Evolutionary conservation across 2,113 vertebrate genomes (phyloP), one percentile per base, ranked within the genome.

Genomic region (Bubo blakistoni): DNA sequence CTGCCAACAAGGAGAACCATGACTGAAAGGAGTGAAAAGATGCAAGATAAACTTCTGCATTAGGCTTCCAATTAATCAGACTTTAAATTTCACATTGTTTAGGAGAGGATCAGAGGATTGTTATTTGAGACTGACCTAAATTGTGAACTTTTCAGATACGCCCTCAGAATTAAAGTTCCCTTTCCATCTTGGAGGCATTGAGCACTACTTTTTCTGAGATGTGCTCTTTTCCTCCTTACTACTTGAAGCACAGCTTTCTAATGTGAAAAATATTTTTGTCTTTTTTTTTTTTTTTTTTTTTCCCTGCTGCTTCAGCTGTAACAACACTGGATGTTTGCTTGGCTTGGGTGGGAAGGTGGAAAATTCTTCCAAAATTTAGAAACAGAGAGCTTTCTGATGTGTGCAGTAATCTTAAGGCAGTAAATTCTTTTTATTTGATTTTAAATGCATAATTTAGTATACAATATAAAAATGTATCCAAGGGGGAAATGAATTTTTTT

Each of bases 361-460:
- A 96, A 93, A 94, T 93, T 95, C 59, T 91, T 95, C 86, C 63
- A 91, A 96, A 97, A 95, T 95, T 92, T 90, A 95, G 94, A 86
- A 96, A 95, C 80, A 96, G 88, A 96, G 93, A 80, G 34, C 79
- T 95, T 94, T 93, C 89, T 96, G 94, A 97, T 94, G 93, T 94
- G 80, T 95, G 81, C 47, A 90, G 77, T 84, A 92, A 92, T 95
- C 92, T 97, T 82, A 92, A 76, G 80, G 95, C 91, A 96, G 93
- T 96, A 97, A 94, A 96, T 94, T 96, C 67, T 95, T 95, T 95
- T 96, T 96, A 97, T 97, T 96, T 96, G 81, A 96, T 96, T 96
- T 96, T 96, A 94, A 97, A 97, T 97, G 95, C 92, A 96, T 97
- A 97, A 96, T 94, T 97, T 96, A 97, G 92, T 95, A 65, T 94